Evolutionary conservation across 2,113 vertebrate genomes (phyloP).

Genomic region (Aegithalos caudatus): DNA sequence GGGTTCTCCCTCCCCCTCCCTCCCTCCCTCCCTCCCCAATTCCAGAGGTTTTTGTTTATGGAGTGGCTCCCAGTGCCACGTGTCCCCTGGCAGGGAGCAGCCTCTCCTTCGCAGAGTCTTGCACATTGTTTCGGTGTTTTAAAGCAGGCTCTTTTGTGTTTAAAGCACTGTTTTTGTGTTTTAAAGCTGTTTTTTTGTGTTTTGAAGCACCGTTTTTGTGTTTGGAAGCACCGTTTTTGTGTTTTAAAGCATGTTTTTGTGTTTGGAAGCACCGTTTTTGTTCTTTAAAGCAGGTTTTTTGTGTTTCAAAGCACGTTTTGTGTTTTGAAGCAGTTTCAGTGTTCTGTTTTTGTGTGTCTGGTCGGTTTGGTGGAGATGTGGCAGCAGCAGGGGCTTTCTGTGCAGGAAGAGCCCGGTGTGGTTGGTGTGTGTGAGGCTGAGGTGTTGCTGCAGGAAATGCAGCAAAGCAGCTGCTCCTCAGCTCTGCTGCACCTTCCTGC

Average conservation of each 20-base stretch:
- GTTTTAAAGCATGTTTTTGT: too few species aligned
- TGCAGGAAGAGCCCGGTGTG: rapidly evolving
- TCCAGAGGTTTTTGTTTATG: neutral
- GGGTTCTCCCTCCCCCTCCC: neutral
- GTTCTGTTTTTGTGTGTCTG: neutral
- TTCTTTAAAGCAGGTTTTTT: too few species aligned
- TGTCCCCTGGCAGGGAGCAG: neutral
- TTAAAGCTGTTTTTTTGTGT: too few species aligned
- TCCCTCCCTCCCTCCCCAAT: rapidly evolving
- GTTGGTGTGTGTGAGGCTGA: neutral
- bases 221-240: too few species aligned
- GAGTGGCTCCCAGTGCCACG: neutral
- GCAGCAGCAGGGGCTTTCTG: neutral
- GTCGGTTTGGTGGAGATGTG: rapidly evolving
- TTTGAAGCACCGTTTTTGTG: too few species aligned
- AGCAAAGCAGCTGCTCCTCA: neutral
- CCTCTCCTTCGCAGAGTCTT: neutral
- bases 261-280: too few species aligned
- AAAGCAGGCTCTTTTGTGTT: too few species aligned
- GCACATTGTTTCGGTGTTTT: too few species aligned
- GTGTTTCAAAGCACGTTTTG: too few species aligned
- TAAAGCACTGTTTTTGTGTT: too few species aligned
- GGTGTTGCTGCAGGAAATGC: neutral
- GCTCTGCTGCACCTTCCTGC: neutral
- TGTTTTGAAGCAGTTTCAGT: too few species aligned